Conservation (phyloP, 2,797 vertebrate species). For the Spinus pinus region DNA sequence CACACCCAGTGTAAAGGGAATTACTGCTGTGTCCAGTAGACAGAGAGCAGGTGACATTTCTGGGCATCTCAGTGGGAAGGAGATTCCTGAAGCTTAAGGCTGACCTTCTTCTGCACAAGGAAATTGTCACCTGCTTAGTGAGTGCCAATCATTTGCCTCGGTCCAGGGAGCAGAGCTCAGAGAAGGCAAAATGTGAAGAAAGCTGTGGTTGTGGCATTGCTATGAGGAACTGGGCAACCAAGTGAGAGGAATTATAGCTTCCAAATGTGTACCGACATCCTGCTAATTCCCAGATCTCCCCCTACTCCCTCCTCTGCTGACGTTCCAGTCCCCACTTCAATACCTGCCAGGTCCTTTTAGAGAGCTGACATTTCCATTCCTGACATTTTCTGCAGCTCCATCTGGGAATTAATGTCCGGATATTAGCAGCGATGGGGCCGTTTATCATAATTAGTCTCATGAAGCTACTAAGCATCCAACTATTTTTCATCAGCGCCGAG, state of each 20-base stretch:
- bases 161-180: background rate
- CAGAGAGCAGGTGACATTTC: background rate
- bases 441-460: slow-evolving; percentile 76
- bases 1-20: background rate
- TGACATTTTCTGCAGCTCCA: slow-evolving; percentile 72
- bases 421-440: slow-evolving; percentile 69
- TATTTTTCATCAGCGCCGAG: slow-evolving; percentile 57
- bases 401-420: slow-evolving; percentile 74
- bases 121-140: background rate
- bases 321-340: slow-evolving; percentile 51
- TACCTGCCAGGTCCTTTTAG: slow-evolving; percentile 71
- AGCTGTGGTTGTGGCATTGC: background rate
- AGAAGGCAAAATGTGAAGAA: background rate
- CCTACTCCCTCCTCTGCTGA: slow-evolving; percentile 45
- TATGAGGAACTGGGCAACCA: background rate
- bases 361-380: slow-evolving; percentile 72
- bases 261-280: background rate
- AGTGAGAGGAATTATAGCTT: slow-evolving; percentile 29
- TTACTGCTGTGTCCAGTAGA: background rate
- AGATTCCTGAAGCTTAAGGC: background rate
- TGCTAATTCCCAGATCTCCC: slow-evolving; percentile 32
- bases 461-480: slow-evolving; percentile 70
- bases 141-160: background rate
- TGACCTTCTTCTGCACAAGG: background rate
- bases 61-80: background rate